Evolutionary conservation across 2,888 invertebrate genomes (phyloP).

Genomic region (Melanargia galathea): DNA sequence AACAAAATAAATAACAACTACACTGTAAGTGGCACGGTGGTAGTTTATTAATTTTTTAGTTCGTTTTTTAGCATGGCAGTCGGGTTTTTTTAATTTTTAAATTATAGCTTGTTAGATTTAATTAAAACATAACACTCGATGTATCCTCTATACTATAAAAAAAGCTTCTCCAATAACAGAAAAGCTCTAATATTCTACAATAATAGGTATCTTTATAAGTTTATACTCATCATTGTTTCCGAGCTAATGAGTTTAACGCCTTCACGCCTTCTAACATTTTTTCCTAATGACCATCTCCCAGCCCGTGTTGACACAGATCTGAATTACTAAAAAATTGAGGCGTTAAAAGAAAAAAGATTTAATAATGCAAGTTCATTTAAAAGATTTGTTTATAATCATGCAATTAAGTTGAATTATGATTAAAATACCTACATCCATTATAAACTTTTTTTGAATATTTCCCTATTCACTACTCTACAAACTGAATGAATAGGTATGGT

Average conservation of each 20-base stretch:
- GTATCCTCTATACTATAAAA: background rate
- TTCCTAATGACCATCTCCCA: slow-evolving; percentile 14
- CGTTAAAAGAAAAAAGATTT: background rate
- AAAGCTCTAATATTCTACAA: background rate
- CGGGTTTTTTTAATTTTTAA: too few species aligned
- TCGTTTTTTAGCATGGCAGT: too few species aligned
- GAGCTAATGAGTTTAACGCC: slow-evolving; percentile 15
- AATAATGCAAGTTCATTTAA: background rate
- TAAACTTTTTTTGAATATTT: too few species aligned
- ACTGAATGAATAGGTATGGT: too few species aligned
- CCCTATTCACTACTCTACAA: too few species aligned
- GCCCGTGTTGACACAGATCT: slow-evolving; percentile 2
- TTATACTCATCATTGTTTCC: slow-evolving; percentile 9
- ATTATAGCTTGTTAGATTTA: slow-evolving; percentile 1
- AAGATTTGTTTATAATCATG: background rate
- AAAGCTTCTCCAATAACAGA: background rate
- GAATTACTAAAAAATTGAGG: slow-evolving; percentile 8
- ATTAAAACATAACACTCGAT: background rate
- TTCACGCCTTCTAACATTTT: slow-evolving; percentile 15
- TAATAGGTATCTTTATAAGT: background rate
- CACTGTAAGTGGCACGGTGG: too few species aligned
- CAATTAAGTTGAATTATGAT: too few species aligned
- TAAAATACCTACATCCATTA: too few species aligned
- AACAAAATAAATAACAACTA: too few species aligned
- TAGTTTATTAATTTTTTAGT: too few species aligned